Conservation (phyloP, 2,888 invertebrate species). For the Endomychus coccineus region DNA sequence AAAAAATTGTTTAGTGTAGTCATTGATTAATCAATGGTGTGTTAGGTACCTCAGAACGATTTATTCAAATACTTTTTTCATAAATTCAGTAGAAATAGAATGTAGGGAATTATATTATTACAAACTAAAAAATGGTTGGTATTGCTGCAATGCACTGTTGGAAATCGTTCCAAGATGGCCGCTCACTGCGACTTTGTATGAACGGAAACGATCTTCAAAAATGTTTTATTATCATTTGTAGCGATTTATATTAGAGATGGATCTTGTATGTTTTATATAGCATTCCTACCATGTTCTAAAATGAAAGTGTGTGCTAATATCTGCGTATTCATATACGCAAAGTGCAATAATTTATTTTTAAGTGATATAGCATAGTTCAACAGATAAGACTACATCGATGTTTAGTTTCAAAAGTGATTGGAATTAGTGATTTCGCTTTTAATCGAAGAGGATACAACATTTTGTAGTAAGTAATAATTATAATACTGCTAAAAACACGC, state of each 20-base stretch:
- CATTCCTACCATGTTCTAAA: no score
- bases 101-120: conserved; percentile 1
- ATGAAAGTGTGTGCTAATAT: conserved; percentile 17
- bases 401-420: conserved; percentile 23
- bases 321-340: conserved; percentile 14
- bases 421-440: conserved; percentile 7
- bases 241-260: conserved; percentile 9
- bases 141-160: conserved; percentile 38
- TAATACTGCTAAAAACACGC: conserved; percentile 13
- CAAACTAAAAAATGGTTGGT: conserved; percentile 22
- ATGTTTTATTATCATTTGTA: conserved; percentile 30
- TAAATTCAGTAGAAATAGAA: no score
- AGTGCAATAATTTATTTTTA: conserved; percentile 21
- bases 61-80: no score
- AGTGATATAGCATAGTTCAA: conserved; percentile 27
- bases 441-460: conserved; percentile 9
- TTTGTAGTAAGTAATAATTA: conserved; percentile 11
- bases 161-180: conserved; percentile 41
- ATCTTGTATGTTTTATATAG: conserved; percentile 5
- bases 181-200: conserved; percentile 35
- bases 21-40: no score
- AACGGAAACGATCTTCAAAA: conserved; percentile 32
- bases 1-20: no score
- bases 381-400: conserved; percentile 31
- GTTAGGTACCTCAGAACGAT: no score